Base-by-base conservation (phyloP, 2,888 invertebrate species). In the Molanna angustata region DNA sequence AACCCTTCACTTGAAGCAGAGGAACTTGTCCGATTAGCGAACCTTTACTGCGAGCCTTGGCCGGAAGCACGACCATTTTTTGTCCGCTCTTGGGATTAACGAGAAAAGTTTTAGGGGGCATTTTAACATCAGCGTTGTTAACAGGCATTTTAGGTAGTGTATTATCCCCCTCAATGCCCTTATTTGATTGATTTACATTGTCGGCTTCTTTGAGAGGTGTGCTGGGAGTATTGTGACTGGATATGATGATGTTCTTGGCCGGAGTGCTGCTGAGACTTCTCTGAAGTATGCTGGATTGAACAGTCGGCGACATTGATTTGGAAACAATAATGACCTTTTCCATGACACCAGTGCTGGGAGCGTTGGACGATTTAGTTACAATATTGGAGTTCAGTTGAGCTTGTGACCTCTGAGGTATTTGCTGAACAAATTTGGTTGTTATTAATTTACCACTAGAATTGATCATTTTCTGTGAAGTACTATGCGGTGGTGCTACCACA, bases 251-350 rank as follows among this genome's bases (percentile, higher is more conserved):
- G 49, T 75, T 67, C 66, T 74, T 75, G 1, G 74, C 68, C 7
- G 54, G 16, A 1, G 56, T 32, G 14, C 42, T 50, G 21, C 50
- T 50, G 17, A 57, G 52, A 42, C 52, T 57, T 19, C 55, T 37
- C 20, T 59, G 56, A 1, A 59, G 18, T 20, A 53, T 48, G 37
- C 53, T 51, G 4, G 54, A 40, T 16, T 57, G 57, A 22, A 49
- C 39, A 0, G 57, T 51, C 20, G 50, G 35, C 27, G 59, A 49
- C 22, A 46, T 37, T 1, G 52, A 27, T 27, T 59, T 76, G 0
- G 77, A 73, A 3, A 77, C 75, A 1, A 77, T 72, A 20, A 77
- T 72, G 69, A 76, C 71, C 64, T 76, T 77, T 16, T 77, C 76
- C 11, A 68, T 59, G n/a, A n/a, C n/a, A n/a, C n/a, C n/a, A n/a